Evolutionary conservation across 2,797 vertebrate genomes (phyloP), one percentile per base, ranked within the genome.

Genomic region (Rhinella marina): DNA sequence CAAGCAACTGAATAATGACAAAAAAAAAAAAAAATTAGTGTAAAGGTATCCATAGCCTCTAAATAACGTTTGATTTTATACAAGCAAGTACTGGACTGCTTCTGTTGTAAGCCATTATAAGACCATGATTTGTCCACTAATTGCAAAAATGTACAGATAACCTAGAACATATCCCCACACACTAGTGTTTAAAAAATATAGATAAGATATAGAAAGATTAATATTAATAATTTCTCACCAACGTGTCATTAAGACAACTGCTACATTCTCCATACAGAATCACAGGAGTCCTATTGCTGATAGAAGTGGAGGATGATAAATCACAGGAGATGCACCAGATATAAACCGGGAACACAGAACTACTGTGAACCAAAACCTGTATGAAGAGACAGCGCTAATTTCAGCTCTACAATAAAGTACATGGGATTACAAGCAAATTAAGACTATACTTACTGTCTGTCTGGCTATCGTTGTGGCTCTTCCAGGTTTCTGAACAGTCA

Each of bases 241-340:
- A 89, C 75, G 91, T 83, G 4, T 90, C 87, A 81, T 89, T 90
- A n/a, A 90, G 91, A 91, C 95, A 95, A 17, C 88, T 89, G 57
- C 32, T 87, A 91, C 96, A 97, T 32, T 84, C 86, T n/a, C 94
- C 95, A 23, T 91, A 89, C 70, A 97, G 91, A 6, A 92, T 76
- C 16, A 94, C 32, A 14, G 91, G 86, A 54, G 1, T 78, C 62
- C 81, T 91, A 86, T 90, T 78, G 88, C 91, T 92, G 75, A 92
- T 82, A 13, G 72, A 86, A n/a, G 91, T 78, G 41, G 92, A 91
- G 16, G 90, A 92, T 21, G 70, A 52, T 9, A 68, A 72, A n/a
- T 89, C 89, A 87, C 96, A 96, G 84, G 96, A 96, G 7, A 92
- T 85, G 73, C 96, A 97, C 2, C 91, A 91, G 82, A 95, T 91